These are phyloP conservation scores for Melozone crissalis DNA, from an alignment of 2,113 vertebrate species.

Conservation along the genomic window DNA sequence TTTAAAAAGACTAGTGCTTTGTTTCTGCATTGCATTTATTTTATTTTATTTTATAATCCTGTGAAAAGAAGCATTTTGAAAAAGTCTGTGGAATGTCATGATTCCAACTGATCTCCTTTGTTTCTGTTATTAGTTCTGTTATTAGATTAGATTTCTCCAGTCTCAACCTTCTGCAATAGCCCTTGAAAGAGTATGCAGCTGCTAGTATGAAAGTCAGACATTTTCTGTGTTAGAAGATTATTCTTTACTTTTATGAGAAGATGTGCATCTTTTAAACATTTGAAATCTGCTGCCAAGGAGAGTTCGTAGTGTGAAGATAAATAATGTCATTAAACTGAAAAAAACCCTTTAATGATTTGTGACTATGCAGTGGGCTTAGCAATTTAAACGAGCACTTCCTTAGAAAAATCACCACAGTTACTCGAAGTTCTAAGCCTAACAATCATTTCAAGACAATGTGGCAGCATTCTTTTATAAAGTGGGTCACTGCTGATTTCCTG, in stretches of 20 bases:
- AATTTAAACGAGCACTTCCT: background rate
- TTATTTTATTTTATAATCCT: background rate
- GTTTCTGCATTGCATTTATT: background rate
- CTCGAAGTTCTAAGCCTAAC: background rate
- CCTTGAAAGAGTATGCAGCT: background rate
- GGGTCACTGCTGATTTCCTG: constrained; percentile 1
- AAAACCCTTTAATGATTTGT: constrained; percentile 8
- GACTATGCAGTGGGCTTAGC: background rate
- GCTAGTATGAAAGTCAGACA: background rate
- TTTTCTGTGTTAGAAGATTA: background rate
- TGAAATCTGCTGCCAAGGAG: constrained; percentile 4
- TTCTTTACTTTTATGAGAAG: constrained; percentile 7
- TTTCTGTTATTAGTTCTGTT: background rate
- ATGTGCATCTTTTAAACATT: constrained; percentile 5
- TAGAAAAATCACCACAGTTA: background rate
- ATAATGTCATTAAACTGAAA: constrained; percentile 12
- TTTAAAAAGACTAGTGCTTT: background rate
- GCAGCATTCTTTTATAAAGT: background rate
- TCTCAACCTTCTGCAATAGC: background rate
- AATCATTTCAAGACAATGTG: constrained; percentile 7
- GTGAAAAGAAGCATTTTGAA: background rate
- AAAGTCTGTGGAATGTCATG: background rate
- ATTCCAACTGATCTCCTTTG: background rate
- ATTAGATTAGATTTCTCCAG: background rate
- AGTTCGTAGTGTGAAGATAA: background rate